Evolutionary conservation across 2,113 vertebrate species (phyloP).

Genomic region (Tragelaphus imberbis): DNA sequence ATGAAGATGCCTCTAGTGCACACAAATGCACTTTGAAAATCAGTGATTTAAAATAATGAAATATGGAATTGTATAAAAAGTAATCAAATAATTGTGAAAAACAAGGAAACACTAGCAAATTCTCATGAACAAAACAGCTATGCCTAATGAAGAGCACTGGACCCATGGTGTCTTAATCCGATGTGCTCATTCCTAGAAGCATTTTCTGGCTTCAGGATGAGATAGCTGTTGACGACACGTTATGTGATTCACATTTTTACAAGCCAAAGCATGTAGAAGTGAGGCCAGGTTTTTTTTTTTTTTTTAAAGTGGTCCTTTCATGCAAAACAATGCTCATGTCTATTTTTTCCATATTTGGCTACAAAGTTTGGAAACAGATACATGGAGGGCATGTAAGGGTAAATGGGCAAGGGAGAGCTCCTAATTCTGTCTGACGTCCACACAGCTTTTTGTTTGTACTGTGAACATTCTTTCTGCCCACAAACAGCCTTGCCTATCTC

Average conservation of each 20-base stretch:
- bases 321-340: not conserved
- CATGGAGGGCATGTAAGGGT: not conserved
- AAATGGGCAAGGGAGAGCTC: not conserved
- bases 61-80: not conserved
- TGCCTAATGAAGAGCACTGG: not conserved
- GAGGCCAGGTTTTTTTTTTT: not conserved
- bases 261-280: conserved; percentile 6
- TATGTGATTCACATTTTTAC: conserved; percentile 15
- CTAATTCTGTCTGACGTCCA: not conserved
- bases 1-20: not conserved
- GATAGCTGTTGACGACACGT: conserved; percentile 28
- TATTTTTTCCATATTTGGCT: not conserved
- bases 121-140: not conserved
- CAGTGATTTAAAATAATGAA: not conserved
- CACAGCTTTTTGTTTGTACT: not conserved
- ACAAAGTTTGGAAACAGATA: not conserved
- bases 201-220: conserved; percentile 35
- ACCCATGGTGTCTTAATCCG: not conserved
- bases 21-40: not conserved
- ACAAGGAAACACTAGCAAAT: not conserved
- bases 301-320: not conserved
- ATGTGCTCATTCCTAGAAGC: conserved; percentile 50
- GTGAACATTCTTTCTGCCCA: not conserved
- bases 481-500: not conserved
- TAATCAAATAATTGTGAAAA: not conserved